Conservation (phyloP, 2,888 invertebrate species). For the Trachelus iudaicus region DNA sequence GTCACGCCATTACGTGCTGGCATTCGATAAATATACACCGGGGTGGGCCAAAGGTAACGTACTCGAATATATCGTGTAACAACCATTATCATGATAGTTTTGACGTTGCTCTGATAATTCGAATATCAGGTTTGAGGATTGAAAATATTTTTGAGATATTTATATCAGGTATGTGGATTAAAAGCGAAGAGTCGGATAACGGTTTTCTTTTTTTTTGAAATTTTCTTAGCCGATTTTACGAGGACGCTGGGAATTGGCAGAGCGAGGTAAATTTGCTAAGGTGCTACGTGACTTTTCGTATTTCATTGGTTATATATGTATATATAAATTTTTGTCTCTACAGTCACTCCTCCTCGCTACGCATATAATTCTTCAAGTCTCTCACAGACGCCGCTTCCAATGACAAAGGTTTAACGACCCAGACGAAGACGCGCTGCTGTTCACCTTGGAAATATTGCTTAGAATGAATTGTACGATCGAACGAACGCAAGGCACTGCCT, state of each 20-base stretch:
- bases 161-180: too few species aligned
- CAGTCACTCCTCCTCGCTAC: neutral
- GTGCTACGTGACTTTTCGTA: neutral
- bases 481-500: neutral
- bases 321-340: too few species aligned
- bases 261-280: neutral
- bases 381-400: neutral
- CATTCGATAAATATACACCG: slow-evolving; percentile 13
- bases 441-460: neutral
- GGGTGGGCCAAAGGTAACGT: neutral
- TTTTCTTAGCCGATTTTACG: neutral
- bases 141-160: neutral
- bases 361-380: neutral
- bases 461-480: neutral
- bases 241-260: neutral
- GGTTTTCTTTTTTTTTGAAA: too few species aligned
- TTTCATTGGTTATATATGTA: too few species aligned
- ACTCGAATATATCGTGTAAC: neutral
- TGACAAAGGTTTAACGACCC: neutral
- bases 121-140: neutral
- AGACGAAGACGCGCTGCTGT: neutral
- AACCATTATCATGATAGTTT: neutral
- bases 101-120: neutral
- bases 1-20: slow-evolving; percentile 41
- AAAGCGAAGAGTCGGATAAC: too few species aligned